Conservation (phyloP, 1,140 invertebrate genomes). For the Cherax destructor region DNA sequence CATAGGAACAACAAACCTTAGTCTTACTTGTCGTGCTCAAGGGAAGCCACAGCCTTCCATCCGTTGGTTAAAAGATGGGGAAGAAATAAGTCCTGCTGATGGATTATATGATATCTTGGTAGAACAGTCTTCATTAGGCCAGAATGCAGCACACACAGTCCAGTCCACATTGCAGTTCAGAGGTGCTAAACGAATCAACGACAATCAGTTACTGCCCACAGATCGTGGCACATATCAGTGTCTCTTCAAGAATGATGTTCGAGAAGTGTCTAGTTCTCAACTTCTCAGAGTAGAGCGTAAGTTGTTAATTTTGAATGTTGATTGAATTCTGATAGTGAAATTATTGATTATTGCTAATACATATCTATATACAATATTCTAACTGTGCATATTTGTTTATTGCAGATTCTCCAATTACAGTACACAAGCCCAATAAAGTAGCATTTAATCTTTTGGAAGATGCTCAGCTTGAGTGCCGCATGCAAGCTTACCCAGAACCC, state of each 20-base stretch:
- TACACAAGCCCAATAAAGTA: conserved; percentile 91
- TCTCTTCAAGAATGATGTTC: conserved; percentile 92
- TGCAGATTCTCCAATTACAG: conserved; percentile 87
- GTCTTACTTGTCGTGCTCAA: conserved; percentile 87
- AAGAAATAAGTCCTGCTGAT: conserved; percentile 78
- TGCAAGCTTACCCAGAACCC: conserved; percentile 93
- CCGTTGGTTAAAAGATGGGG: conserved; percentile 90
- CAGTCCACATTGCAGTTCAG: conserved; percentile 88
- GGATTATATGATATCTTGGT: conserved; percentile 85
- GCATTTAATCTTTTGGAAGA: conserved; percentile 89
- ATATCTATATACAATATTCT: not conserved
- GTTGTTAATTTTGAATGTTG: conserved; percentile 74
- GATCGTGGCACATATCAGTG: conserved; percentile 92
- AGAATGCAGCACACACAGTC: conserved; percentile 85
- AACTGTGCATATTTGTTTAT: not conserved
- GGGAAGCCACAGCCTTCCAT: conserved; percentile 90
- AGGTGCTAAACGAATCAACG: conserved; percentile 82
- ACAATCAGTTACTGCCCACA: conserved; percentile 86
- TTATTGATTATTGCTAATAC: not conserved
- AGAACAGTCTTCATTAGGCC: conserved; percentile 82
- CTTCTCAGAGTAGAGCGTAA: conserved; percentile 92
- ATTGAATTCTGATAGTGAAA: not conserved
- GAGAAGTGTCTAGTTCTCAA: conserved; percentile 89
- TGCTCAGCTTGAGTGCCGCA: conserved; percentile 89
- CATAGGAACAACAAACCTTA: conserved; percentile 88